These are phyloP conservation scores for Spodoptera exigua DNA, from an alignment of 2,888 invertebrate genomes.

Conservation along the genomic window DNA sequence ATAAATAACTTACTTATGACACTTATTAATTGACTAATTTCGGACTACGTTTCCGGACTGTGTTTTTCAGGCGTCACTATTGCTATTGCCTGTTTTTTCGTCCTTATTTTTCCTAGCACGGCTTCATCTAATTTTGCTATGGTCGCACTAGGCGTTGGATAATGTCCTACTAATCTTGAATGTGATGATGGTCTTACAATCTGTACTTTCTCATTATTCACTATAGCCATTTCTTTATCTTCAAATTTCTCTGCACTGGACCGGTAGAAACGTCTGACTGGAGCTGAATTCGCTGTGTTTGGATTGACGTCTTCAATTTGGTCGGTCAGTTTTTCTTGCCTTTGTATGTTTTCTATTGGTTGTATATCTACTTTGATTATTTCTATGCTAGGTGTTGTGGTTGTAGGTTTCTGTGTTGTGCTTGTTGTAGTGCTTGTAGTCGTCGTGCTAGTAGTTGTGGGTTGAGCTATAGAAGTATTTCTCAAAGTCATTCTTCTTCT, in stretches of 20 bases:
- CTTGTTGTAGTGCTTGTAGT: slow-evolving; percentile 46
- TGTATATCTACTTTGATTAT: slow-evolving; percentile 76
- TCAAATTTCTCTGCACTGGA: slow-evolving; percentile 78
- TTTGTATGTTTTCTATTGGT: slow-evolving; percentile 67
- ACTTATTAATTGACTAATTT: slow-evolving; percentile 80
- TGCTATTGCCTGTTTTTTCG: slow-evolving; percentile 71
- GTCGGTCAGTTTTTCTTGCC: slow-evolving; percentile 75
- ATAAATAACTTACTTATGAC: slow-evolving; percentile 71
- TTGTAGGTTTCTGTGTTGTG: slow-evolving; percentile 55
- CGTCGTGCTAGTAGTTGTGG: slow-evolving; percentile 33
- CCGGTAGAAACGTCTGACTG: slow-evolving; percentile 79
- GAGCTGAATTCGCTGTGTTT: slow-evolving; percentile 64
- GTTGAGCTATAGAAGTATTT: slow-evolving; percentile 38
- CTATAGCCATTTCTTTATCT: slow-evolving; percentile 73
- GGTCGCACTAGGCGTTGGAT: slow-evolving; percentile 72
- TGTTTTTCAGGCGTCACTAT: slow-evolving; percentile 72
- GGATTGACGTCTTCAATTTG: slow-evolving; percentile 74
- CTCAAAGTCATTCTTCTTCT: slow-evolving; percentile 78
- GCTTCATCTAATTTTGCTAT: slow-evolving; percentile 82
- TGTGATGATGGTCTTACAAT: slow-evolving; percentile 78
- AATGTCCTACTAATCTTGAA: slow-evolving; percentile 74
- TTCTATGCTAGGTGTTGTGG: slow-evolving; percentile 66
- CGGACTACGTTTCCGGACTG: slow-evolving; percentile 69
- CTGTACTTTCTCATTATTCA: slow-evolving; percentile 82
- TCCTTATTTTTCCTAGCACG: slow-evolving; percentile 74